Evolutionary conservation across 2,888 invertebrate genomes (phyloP), one percentile per base, ranked within the genome.

Genomic region (Apamea monoglypha): DNA sequence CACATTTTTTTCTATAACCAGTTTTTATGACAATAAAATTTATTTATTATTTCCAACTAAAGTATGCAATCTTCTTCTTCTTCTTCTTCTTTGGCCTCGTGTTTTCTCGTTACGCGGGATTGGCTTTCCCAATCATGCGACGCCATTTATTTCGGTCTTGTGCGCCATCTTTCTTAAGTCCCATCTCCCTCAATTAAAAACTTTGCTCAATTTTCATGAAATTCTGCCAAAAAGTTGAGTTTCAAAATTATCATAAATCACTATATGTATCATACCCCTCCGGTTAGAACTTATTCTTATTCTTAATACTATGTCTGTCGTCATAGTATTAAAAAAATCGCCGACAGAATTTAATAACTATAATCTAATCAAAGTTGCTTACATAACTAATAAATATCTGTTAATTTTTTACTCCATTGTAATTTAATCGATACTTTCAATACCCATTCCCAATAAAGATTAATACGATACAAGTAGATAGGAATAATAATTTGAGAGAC

Each of bases 401-500:
- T 16, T n/a, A 0, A 61, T 56, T 85, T 85, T 76, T 86, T 82
- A 59, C 14, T 64, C 14, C 1, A 16, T n/a, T 40, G 29, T 29
- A 68, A 70, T 68, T 64, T 29, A 74, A 72, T 74, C 14, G n/a
- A 36, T 29, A 76, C 25, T 59, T 80, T 75, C 29, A 81, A 56
- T 78, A 78, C 36, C 29, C 74, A 77, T 72, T 84, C 25, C 47
- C 77, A 74, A 74, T 66, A 56, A 74, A 87, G 50, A 76, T 76
- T 64, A 82, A 86, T 68, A 36, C 5, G 36, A 71, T 71, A 74
- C 5, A 4, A 44, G 10, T 53, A 67, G 73, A 72, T 53, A 59
- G 71, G 69, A 76, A 87, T 74, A 73, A 87, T 56, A 64, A 66
- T 47, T 71, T 61, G 63, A 67, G 78, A 74, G 80, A 40, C 36